Evolutionary conservation across 2,797 vertebrate species (phyloP), one percentile per base, ranked within the genome.

Genomic region (Naso thynnoides): DNA sequence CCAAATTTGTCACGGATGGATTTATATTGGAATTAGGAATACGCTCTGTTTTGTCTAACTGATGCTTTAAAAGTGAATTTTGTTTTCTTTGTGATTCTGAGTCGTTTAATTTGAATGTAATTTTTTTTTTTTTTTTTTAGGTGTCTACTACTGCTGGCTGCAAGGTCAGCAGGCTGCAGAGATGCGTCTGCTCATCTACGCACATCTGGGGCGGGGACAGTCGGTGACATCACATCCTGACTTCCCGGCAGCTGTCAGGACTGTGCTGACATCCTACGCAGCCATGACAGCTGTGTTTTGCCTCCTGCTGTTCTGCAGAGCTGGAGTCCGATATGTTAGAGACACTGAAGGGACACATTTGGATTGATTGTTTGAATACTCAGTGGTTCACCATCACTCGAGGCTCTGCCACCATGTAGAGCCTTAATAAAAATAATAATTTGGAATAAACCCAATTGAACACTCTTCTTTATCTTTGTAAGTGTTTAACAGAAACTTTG

Each of bases 61-160:
- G 31, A 8, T 31, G 31, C n/a, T 57, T 10, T 11, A 8, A 10
- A 5, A 9, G 5, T 8, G 31, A 21, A 6, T 55, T 2, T 4
- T 39, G 10, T 38, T 13, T 38, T 11, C 36, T 11, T 18, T 36
- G 13, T 33, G 21, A 44, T 18, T 61, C 8, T 7, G 26, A 4
- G 2, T 4, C 18, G 15, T 55, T 55, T 5, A 7, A 57, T 50
- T 36, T n/a, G 6, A 63, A 29, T 27, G 6, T 36, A n/a, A 6
- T 15, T 4, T 27, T 3, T 21, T 0, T 10, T 58, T 58, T 24
- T 15, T 23, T 13, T 42, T 47, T 61, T 26, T 11, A 90, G 91
- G 88, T 1, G 23, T 77, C 1, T 92, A 92, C 71, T 53, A 69
- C 85, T 93, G 92, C 80, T 93, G 91, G 92, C 88, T 93, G 27